These are phyloP conservation scores for Diplosoma virens DNA, from an alignment of 23 tunicate species.

Conservation along the genomic window DNA sequence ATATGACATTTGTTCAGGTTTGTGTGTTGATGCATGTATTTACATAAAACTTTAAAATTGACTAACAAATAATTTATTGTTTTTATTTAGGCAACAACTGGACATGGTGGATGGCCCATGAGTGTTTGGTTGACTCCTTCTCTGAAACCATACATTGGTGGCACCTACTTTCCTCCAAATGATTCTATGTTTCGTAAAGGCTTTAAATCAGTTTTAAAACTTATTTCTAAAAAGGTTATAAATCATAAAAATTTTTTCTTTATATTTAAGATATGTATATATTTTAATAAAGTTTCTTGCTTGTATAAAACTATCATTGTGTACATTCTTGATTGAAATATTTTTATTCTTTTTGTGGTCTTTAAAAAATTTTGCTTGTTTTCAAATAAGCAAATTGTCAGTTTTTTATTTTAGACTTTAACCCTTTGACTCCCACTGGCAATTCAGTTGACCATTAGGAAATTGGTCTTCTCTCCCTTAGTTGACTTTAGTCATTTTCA, in stretches of 20 bases:
- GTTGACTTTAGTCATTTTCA: too few relatives aligned
- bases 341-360: neutral
- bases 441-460: too few relatives aligned
- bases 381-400: neutral
- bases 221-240: conserved; percentile 39
- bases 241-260: neutral
- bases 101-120: conserved; percentile 67
- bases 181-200: conserved; percentile 38
- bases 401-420: too few relatives aligned
- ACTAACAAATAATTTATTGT: neutral
- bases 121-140: conserved; percentile 54
- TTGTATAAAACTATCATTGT: too few relatives aligned
- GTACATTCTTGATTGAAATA: too few relatives aligned
- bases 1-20: conserved; percentile 58
- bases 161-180: conserved; percentile 48
- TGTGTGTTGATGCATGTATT: neutral
- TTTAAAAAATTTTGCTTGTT: neutral
- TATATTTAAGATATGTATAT: neutral
- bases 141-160: conserved; percentile 41
- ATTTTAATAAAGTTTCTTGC: neutral
- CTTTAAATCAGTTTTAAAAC: conserved; percentile 27
- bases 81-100: conserved; percentile 35
- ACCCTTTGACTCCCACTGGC: too few relatives aligned
- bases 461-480: too few relatives aligned
- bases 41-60: neutral